phyloP scores from a whole-genome alignment of 2,797 vertebrate genomes.

The Poecile montanus region DNA sequence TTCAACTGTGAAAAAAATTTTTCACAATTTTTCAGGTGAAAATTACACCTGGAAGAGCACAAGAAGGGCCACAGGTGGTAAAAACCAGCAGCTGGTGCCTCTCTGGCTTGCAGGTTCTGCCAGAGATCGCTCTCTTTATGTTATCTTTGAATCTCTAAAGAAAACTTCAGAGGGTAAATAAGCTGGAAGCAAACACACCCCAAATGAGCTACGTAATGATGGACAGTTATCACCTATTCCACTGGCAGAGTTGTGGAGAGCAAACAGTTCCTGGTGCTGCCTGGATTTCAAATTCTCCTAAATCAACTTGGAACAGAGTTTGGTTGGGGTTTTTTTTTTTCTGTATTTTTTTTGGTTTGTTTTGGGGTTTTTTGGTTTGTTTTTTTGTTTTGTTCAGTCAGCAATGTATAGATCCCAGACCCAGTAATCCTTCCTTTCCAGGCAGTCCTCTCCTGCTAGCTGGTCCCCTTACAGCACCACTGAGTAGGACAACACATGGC shows the following conservation, averaged over 20 bases:
- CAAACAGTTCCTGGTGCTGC: not conserved
- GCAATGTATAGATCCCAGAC: not conserved
- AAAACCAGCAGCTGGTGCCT: slow-evolving; percentile 39
- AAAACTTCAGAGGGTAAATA: slow-evolving; percentile 20
- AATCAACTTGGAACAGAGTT: not conserved
- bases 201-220: not conserved
- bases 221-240: not conserved
- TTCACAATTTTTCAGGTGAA: not conserved
- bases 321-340: not conserved
- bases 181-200: not conserved
- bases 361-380: not conserved
- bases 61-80: not conserved
- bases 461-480: not conserved
- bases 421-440: not conserved
- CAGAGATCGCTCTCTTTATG: not conserved
- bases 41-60: not conserved
- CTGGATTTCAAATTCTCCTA: not conserved
- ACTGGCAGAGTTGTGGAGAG: not conserved
- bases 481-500: not conserved
- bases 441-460: not conserved
- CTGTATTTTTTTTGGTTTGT: fast-evolving
- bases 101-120: not conserved
- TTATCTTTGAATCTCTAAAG: slow-evolving; percentile 29
- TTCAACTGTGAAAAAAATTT: no score
- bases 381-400: not conserved